Conservation (phyloP, 2,797 vertebrate species). For the Chromobotia macracanthus region DNA sequence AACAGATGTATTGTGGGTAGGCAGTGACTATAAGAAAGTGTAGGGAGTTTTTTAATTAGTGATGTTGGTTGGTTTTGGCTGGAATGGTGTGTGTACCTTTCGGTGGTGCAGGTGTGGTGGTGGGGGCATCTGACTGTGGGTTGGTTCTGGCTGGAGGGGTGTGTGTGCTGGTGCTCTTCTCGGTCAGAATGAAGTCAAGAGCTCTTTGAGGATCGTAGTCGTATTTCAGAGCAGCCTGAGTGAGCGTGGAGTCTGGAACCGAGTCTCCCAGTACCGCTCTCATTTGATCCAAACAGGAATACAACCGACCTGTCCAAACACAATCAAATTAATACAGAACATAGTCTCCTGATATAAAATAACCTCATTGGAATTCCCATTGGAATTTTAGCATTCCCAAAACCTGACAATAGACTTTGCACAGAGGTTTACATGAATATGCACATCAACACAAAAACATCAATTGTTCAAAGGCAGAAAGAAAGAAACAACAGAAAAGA, state of each 20-base stretch:
- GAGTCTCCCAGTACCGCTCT: conserved; percentile 88
- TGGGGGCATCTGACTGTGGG: conserved; percentile 50
- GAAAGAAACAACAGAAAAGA: no score
- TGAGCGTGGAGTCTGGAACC: conserved; percentile 84
- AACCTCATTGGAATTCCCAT: no score
- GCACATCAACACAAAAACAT: no score
- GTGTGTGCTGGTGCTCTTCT: conserved; percentile 70
- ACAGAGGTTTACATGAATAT: no score
- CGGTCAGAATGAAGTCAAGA: conserved; percentile 86
- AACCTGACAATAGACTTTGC: not conserved
- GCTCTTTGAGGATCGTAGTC: conserved; percentile 90
- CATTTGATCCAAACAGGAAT: conserved; percentile 96
- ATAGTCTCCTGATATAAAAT: no score
- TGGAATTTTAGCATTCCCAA: not conserved
- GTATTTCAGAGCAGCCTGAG: conserved; percentile 83
- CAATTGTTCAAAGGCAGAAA: no score
- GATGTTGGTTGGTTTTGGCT: not conserved
- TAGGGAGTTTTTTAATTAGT: not conserved
- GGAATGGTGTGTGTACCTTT: conserved; percentile 77
- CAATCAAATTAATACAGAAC: conserved; percentile 43
- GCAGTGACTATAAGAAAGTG: not conserved
- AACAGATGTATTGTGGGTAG: not conserved
- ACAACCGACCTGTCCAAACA: conserved; percentile 83
- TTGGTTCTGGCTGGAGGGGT: conserved; percentile 44
- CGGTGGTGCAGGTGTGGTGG: conserved; percentile 66